Evolutionary conservation across 2,113 vertebrate genomes (phyloP).

Genomic region (Scophthalmus maximus): DNA sequence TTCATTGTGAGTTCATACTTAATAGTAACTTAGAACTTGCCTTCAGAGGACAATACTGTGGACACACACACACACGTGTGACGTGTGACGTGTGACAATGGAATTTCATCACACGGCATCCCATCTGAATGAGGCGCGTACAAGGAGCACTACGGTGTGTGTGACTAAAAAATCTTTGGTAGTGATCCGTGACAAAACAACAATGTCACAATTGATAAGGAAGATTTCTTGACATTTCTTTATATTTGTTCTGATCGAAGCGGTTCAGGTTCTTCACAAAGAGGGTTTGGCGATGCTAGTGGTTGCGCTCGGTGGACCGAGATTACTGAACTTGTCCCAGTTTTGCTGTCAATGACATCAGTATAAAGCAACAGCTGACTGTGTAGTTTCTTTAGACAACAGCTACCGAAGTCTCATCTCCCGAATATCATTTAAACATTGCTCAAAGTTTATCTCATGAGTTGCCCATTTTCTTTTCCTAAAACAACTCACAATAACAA

Average conservation of each 20-base stretch:
- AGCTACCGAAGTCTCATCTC: no score
- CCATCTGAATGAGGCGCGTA: neutral
- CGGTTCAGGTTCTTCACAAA: no score
- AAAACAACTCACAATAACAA: neutral
- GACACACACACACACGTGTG: no score
- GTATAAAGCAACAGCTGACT: neutral
- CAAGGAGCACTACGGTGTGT: slow-evolving; percentile 6
- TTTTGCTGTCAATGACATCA: neutral
- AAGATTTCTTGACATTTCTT: no score
- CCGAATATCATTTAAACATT: no score
- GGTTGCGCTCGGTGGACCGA: neutral
- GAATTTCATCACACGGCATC: slow-evolving; percentile 10
- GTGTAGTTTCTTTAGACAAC: no score
- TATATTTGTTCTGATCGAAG: no score
- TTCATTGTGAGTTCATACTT: neutral
- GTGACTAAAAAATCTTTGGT: neutral
- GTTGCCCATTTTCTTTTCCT: no score
- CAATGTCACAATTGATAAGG: neutral
- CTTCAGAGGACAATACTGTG: no score
- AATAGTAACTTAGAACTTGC: neutral
- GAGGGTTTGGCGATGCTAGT: no score
- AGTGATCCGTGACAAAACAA: neutral
- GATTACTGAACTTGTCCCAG: neutral
- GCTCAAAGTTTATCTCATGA: no score
- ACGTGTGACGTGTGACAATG: slow-evolving; percentile 1